Conservation (phyloP, 2,888 invertebrate species). For the Clistopyga incitator region DNA sequence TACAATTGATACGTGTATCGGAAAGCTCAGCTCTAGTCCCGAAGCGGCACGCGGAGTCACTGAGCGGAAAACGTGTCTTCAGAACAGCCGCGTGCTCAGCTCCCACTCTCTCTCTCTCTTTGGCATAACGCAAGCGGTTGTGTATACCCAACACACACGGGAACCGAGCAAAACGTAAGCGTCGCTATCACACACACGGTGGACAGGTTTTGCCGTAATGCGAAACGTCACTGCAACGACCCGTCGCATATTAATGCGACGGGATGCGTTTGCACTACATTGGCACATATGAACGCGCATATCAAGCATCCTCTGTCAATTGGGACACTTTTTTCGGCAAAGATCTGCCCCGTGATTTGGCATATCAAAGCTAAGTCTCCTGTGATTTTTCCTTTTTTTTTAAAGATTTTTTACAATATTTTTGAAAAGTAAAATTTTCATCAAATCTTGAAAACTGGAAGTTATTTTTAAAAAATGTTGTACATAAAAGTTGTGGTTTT, state of each 20-base stretch:
- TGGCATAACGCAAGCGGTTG: slow-evolving; percentile 46
- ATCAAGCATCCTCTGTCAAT: too few species aligned
- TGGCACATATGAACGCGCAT: neutral
- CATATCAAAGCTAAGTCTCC: too few species aligned
- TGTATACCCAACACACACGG: slow-evolving; percentile 15
- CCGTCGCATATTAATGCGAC: slow-evolving; percentile 45
- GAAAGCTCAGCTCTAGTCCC: slow-evolving; percentile 55
- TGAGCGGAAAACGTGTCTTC: slow-evolving; percentile 67
- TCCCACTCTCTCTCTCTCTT: slow-evolving; percentile 50
- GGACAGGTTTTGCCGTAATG: slow-evolving; percentile 51
- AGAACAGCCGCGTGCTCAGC: slow-evolving; percentile 61
- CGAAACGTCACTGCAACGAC: slow-evolving; percentile 53
- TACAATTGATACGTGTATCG: neutral
- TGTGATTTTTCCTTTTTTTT: too few species aligned
- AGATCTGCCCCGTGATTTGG: too few species aligned
- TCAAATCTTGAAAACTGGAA: too few species aligned
- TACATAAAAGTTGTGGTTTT: too few species aligned
- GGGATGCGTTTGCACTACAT: slow-evolving; percentile 38
- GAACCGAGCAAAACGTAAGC: slow-evolving; percentile 22
- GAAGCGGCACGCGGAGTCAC: slow-evolving; percentile 68
- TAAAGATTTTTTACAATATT: too few species aligned
- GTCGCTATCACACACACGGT: slow-evolving; percentile 1
- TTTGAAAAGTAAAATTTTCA: too few species aligned
- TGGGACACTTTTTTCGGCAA: too few species aligned
- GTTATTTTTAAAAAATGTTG: too few species aligned